Percentiles rank a stretch among this genome's conserved stretches.
phyloP scores from a whole-genome alignment of 2,888 invertebrate genomes.

The Andrena chrysosceles region DNA sequence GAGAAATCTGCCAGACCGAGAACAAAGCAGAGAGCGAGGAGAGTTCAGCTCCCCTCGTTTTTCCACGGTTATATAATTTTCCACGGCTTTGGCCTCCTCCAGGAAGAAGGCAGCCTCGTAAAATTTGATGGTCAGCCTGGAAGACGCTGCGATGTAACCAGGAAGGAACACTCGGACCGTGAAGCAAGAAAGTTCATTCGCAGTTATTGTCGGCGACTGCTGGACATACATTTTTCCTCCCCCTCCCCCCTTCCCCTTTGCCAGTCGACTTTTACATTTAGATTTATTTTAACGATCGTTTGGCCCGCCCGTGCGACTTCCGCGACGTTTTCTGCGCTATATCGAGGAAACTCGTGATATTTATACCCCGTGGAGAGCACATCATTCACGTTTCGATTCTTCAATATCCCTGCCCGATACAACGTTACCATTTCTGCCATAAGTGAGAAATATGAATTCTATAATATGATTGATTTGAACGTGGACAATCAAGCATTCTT shows the following conservation, averaged over 20 bases:
- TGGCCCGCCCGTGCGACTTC: slow-evolving; percentile 23
- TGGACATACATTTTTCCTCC: slow-evolving; percentile 43
- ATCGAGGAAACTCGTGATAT: slow-evolving; percentile 3
- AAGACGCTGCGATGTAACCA: slow-evolving; percentile 35
- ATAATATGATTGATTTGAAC: too few species aligned
- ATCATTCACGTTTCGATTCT: background rate
- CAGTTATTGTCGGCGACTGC: slow-evolving; percentile 49
- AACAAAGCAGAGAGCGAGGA: background rate
- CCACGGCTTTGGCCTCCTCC: slow-evolving; percentile 29
- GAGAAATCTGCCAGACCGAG: background rate
- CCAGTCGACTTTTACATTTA: slow-evolving; percentile 47
- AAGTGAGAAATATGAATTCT: too few species aligned
- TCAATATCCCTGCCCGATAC: background rate
- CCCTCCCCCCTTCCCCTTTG: background rate
- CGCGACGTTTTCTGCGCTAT: background rate
- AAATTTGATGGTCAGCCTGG: slow-evolving; percentile 62
- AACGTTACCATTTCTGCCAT: too few species aligned
- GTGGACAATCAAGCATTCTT: too few species aligned
- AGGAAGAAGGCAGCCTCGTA: slow-evolving; percentile 49
- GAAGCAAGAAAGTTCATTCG: slow-evolving; percentile 53
- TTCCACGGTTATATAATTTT: slow-evolving; percentile 50
- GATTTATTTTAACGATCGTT: slow-evolving; percentile 61
- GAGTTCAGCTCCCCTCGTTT: slow-evolving; percentile 18
- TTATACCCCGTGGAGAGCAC: background rate
- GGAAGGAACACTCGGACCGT: slow-evolving; percentile 55